These are phyloP conservation scores for Ceratina calcarata DNA, from an alignment of 1,140 invertebrate species.

Conservation along the genomic window DNA sequence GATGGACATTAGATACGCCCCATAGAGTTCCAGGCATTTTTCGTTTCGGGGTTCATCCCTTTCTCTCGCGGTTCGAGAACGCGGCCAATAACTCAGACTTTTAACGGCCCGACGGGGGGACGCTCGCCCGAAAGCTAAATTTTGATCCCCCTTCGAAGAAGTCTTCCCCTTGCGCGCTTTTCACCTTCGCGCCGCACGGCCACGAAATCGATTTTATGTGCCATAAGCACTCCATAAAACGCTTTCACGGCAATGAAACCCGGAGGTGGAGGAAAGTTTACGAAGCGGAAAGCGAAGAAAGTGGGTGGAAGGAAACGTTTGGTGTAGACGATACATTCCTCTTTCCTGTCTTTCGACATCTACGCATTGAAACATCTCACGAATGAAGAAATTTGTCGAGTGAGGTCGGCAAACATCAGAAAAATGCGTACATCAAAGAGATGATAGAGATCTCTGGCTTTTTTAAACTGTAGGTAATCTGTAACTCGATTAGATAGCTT, in stretches of 20 bases:
- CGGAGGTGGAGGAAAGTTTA: conserved; percentile 24
- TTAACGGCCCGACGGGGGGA: conserved; percentile 27
- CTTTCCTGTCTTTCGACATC: background rate
- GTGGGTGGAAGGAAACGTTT: conserved; percentile 2
- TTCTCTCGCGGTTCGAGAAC: background rate
- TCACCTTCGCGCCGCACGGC: conserved; percentile 9
- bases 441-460: no score
- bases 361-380: background rate
- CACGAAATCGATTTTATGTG: conserved; percentile 32
- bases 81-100: conserved; percentile 51
- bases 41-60: conserved; percentile 1
- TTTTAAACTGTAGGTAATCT: background rate
- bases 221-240: conserved; percentile 55
- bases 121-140: conserved; percentile 16
- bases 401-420: conserved; percentile 23
- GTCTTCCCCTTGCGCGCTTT: conserved; percentile 11
- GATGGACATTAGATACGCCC: conserved; percentile 53
- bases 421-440: background rate
- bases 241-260: conserved; percentile 1
- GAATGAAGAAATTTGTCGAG: conserved; percentile 7
- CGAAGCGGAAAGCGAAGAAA: conserved; percentile 39
- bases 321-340: background rate
- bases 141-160: conserved; percentile 5
- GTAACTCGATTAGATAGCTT: background rate
- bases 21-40: conserved; percentile 53